Conservation (phyloP, 2,888 invertebrate species). For the Proisotoma minuta region DNA sequence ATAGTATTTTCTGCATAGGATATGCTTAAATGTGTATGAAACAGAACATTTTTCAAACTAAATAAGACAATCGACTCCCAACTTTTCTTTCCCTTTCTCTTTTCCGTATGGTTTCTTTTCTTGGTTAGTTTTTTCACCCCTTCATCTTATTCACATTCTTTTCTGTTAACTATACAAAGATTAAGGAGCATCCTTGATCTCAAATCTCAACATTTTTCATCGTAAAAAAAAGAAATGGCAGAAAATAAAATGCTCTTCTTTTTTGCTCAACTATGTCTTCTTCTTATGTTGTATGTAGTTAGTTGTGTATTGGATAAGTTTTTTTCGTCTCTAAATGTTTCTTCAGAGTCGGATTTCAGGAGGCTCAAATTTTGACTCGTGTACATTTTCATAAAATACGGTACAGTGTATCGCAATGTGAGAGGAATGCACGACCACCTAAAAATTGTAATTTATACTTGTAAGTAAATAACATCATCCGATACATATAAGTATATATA, state of each 20-base stretch:
- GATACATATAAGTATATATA: background rate
- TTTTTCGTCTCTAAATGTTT: background rate
- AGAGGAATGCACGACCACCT: background rate
- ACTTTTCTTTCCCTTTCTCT: background rate
- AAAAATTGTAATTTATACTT: background rate
- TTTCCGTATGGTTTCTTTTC: background rate
- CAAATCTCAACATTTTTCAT: conserved; percentile 9
- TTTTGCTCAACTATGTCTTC: background rate
- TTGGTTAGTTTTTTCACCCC: background rate
- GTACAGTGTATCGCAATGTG: background rate
- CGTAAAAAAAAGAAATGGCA: conserved; percentile 10
- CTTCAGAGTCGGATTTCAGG: conserved; percentile 5
- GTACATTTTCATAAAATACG: background rate
- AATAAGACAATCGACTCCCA: conserved; percentile 7
- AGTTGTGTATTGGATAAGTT: background rate
- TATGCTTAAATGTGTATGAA: background rate
- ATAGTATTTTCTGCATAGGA: background rate
- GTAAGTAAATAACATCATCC: too few relatives aligned
- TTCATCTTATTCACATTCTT: background rate
- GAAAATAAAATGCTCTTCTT: background rate
- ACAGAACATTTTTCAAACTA: conserved; percentile 11
- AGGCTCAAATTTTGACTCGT: conserved; percentile 12
- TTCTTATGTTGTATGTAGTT: background rate
- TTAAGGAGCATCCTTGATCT: conserved; percentile 13
- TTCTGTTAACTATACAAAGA: background rate